Evolutionary conservation across 2,888 invertebrate genomes (phyloP).

Genomic region (Cosmia trapezina): DNA sequence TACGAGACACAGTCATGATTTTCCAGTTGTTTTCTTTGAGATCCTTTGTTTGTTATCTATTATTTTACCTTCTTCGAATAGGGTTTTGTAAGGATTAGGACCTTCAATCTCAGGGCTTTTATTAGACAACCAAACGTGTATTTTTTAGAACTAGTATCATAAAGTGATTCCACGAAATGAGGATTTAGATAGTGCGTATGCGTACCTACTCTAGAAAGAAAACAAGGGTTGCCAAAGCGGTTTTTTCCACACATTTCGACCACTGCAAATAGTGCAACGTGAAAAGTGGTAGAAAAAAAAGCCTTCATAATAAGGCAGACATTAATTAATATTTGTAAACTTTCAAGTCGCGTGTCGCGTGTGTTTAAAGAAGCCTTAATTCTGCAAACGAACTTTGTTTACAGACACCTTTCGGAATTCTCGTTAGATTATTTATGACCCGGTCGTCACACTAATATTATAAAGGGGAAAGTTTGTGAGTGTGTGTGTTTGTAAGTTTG

Average conservation of each 20-base stretch:
- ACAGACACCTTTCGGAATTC: background rate
- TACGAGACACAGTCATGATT: conserved; percentile 11
- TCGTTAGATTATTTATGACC: conserved; percentile 1
- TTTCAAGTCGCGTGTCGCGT: too few species aligned
- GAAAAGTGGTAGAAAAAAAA: background rate
- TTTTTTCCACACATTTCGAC: background rate
- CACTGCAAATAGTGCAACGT: background rate
- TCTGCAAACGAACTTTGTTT: background rate
- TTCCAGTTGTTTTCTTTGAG: background rate
- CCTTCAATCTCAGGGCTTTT: background rate
- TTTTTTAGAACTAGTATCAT: conserved; percentile 1
- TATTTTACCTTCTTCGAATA: background rate
- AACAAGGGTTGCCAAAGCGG: background rate
- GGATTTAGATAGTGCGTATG: background rate
- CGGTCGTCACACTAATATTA: too few species aligned
- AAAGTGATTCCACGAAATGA: background rate
- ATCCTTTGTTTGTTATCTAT: background rate
- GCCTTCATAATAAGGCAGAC: background rate
- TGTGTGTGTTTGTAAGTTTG: too few species aligned
- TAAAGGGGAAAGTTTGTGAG: too few species aligned
- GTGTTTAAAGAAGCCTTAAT: too few species aligned
- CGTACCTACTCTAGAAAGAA: background rate
- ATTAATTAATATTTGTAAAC: background rate
- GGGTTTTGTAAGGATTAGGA: background rate
- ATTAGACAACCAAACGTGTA: background rate